These are phyloP conservation scores for Nylanderia fulva DNA, from an alignment of 1,140 invertebrate species.

Conservation along the genomic window DNA sequence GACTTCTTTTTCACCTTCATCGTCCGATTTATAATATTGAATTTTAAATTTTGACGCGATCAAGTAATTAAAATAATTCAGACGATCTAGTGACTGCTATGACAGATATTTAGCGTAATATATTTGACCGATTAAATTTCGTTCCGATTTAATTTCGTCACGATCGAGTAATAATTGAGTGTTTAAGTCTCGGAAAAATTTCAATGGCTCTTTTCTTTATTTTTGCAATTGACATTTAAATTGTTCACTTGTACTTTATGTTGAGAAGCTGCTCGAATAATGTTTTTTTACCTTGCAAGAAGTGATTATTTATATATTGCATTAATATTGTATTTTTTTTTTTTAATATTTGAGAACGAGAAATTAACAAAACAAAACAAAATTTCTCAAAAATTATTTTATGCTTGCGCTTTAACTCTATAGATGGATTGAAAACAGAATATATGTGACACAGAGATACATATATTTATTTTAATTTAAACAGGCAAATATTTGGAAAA, in stretches of 20 bases:
- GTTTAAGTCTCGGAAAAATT: background rate
- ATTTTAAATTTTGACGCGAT: too few species aligned
- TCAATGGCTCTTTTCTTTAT: background rate
- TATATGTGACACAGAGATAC: background rate
- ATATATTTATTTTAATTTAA: too few species aligned
- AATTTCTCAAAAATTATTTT: background rate
- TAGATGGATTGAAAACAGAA: background rate
- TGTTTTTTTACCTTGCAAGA: conserved; percentile 16
- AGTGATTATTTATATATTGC: background rate
- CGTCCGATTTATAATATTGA: conserved; percentile 27
- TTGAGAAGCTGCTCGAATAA: conserved; percentile 1
- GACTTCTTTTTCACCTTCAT: conserved; percentile 21
- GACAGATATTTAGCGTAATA: background rate
- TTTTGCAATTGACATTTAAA: background rate
- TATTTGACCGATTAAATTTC: conserved; percentile 29
- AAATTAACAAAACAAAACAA: conserved; percentile 9
- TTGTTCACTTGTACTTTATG: background rate
- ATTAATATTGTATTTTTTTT: too few species aligned
- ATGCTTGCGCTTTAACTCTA: background rate
- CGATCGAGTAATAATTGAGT: conserved; percentile 11
- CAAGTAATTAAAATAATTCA: too few species aligned
- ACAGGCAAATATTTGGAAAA: too few species aligned
- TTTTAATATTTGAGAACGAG: background rate
- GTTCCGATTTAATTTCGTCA: conserved; percentile 26
- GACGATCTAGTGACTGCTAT: too few species aligned